Percentiles rank a stretch among this genome's conserved stretches.
Evolutionary conservation across 2,113 vertebrate species (phyloP).

Genomic region (Apteryx mantelli): DNA sequence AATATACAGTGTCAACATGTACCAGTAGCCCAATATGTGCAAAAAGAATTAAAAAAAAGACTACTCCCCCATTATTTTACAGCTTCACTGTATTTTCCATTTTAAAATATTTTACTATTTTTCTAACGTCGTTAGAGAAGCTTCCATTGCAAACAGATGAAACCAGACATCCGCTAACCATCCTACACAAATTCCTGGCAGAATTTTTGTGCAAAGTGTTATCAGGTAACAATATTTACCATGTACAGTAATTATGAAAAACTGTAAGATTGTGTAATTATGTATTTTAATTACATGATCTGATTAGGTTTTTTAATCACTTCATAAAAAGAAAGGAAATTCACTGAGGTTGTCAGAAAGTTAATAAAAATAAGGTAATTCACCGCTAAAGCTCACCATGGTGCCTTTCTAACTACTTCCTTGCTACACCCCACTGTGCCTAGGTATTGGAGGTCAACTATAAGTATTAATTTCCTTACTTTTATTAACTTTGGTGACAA

Average conservation of each 20-base stretch:
- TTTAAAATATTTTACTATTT: neutral
- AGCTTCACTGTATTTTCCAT: neutral
- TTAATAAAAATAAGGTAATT: constrained; percentile 72
- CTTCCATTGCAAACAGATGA: neutral
- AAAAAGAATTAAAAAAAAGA: neutral
- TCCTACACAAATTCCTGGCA: neutral
- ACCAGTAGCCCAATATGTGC: neutral
- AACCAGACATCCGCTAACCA: neutral
- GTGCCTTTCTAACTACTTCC: constrained; percentile 49
- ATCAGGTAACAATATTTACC: constrained; percentile 69
- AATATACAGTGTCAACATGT: neutral
- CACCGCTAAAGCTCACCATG: constrained; percentile 33
- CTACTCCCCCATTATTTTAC: neutral
- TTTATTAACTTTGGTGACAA: constrained; percentile 62
- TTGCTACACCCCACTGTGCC: constrained; percentile 37
- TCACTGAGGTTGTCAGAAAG: constrained; percentile 68
- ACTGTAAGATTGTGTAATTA: constrained; percentile 70
- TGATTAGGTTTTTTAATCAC: constrained; percentile 79
- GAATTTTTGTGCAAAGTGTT: constrained; percentile 15
- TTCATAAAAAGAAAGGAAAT: constrained; percentile 76
- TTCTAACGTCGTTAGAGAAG: neutral
- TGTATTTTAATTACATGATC: constrained; percentile 74
- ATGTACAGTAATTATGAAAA: constrained; percentile 61
- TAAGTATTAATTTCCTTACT: constrained; percentile 68
- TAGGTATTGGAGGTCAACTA: constrained; percentile 68